Base-by-base conservation (phyloP, 2,888 invertebrate genomes). In the Pandemis heparana region DNA sequence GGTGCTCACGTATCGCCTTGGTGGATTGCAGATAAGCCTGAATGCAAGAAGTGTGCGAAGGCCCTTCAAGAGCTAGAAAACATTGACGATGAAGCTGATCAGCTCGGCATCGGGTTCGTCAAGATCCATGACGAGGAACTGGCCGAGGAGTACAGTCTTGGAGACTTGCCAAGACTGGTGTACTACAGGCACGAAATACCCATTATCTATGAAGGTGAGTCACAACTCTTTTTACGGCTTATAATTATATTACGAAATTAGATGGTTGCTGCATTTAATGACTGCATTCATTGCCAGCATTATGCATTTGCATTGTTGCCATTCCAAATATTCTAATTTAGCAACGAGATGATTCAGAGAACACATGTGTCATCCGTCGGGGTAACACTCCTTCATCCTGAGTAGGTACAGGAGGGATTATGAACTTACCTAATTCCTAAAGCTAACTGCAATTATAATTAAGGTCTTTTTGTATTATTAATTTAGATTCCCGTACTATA, bases 171-270 rank as follows among this genome's bases (percentile, higher is more conserved):
- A 83, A 97, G 97, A 85, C 95, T 98, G 82, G 98, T 98, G 79
- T 98, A 98, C 95, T 98, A 98, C 93, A 96, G 98, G 88, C 98
- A 98, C 94, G 97, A 98, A 95, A 98, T 98, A 89, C 98, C 98
- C 80, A 97, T 98, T 89, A 97, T 98, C 88, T 99, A 98, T 91
- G 98, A 98, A 96, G 97, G 98, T 98, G 94, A 77, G 90, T 91
- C 86, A 89, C 77, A 43, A 89, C 84, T 89, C 70, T 85, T 85
- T 83, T 85, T 85, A 85, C 80, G 80, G 80, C 79, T 88, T 84
- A 87, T 83, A 85, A 84, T 85, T 81, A 77, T 79, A 84, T 85
- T 83, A 79, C 81, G 82, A 85, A 85, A 87, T 79, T 75, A 75
- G 80, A 82, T 79, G 79, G 78, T 79, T 76, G 78, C 83, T 79